Evolutionary conservation across 2,113 vertebrate genomes (phyloP).

Genomic region (Scalopus aquaticus): DNA sequence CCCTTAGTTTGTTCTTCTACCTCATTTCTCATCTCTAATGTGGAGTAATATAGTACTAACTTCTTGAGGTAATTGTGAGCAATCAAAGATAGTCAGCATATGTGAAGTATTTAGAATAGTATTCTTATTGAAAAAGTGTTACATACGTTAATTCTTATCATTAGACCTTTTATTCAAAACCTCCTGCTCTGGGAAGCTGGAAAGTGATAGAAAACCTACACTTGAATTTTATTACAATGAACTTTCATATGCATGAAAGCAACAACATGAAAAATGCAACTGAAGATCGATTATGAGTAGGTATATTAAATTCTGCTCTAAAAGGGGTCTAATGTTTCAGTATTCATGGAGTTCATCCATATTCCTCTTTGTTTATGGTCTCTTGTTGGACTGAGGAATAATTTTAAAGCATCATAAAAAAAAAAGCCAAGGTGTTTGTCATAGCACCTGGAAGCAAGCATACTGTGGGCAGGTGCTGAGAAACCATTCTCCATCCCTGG

Average conservation of each 20-base stretch:
- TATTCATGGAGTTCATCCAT: background rate
- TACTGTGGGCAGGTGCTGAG: slow-evolving; percentile 22
- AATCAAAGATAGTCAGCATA: background rate
- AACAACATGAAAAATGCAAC: slow-evolving; percentile 1
- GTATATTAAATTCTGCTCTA: background rate
- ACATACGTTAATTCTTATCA: background rate
- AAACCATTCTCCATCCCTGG: background rate
- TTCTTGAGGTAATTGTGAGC: background rate
- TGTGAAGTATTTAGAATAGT: background rate
- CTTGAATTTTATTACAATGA: slow-evolving; percentile 21
- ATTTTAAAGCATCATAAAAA: slow-evolving; percentile 45
- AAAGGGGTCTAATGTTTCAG: background rate
- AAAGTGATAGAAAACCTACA: slow-evolving; percentile 4
- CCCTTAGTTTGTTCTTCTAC: background rate
- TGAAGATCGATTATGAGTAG: background rate
- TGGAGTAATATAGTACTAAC: background rate
- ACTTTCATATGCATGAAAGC: background rate
- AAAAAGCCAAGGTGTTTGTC: slow-evolving; percentile 52
- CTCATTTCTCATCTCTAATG: background rate
- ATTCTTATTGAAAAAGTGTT: background rate
- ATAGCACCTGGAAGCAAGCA: slow-evolving; percentile 41
- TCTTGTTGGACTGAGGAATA: slow-evolving; percentile 24
- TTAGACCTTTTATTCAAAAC: slow-evolving; percentile 23
- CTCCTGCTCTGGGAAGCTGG: background rate
- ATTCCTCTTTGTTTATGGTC: slow-evolving; percentile 49